These are phyloP conservation scores for Dendrolimus houi DNA, from an alignment of 2,888 invertebrate species.

Conservation along the genomic window DNA sequence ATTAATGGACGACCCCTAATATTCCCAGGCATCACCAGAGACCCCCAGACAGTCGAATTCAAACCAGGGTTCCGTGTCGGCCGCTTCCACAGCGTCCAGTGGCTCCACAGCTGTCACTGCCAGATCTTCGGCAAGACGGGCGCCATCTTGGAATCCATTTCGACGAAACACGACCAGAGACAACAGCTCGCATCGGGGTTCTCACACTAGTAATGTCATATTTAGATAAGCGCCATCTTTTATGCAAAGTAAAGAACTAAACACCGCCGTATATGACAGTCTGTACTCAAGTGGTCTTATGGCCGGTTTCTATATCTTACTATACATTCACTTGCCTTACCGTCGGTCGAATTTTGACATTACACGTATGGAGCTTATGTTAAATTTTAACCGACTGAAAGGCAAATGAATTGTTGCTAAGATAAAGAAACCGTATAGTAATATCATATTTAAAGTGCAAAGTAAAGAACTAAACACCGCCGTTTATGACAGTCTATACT, in stretches of 20 bases:
- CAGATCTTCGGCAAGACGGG: constrained; percentile 58
- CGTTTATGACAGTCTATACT: neutral
- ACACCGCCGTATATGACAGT: neutral
- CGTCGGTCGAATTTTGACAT: constrained; percentile 1
- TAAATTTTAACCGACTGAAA: too few relatives aligned
- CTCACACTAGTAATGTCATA: constrained; percentile 74
- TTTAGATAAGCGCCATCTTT: constrained; percentile 61
- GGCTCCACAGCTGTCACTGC: constrained; percentile 52
- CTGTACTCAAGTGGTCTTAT: constrained; percentile 8
- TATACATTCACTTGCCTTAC: neutral
- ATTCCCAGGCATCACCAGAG: constrained; percentile 33
- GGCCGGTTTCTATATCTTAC: neutral
- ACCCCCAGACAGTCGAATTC: constrained; percentile 48
- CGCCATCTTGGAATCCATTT: constrained; percentile 85
- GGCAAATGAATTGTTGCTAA: too few relatives aligned
- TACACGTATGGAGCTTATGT: too few relatives aligned
- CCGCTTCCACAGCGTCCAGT: constrained; percentile 61
- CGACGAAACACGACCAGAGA: constrained; percentile 76
- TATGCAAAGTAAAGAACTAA: neutral
- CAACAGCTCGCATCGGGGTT: constrained; percentile 61
- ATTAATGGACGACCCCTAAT: too few relatives aligned
- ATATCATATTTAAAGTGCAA: constrained; percentile 70
- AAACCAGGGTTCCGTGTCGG: constrained; percentile 65
- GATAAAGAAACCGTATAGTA: constrained; percentile 27
- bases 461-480: too few relatives aligned